Evolutionary conservation across 2,888 invertebrate genomes (phyloP).

Genomic region (Syritta pipiens): DNA sequence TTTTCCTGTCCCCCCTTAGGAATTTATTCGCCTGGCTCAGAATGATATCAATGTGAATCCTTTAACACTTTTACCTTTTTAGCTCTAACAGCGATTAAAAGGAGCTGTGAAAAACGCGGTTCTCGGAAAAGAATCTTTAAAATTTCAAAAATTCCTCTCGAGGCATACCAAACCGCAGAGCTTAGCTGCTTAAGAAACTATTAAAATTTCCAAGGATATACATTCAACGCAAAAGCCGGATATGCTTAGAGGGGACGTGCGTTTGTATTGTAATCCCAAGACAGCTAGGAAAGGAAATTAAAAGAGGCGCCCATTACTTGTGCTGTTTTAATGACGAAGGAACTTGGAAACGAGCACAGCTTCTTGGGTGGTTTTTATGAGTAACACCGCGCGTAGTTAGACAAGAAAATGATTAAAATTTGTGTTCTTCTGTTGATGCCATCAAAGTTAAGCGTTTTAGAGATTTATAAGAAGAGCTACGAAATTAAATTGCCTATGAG

Average conservation of each 20-base stretch:
- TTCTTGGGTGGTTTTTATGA: constrained; percentile 30
- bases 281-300: constrained; percentile 38
- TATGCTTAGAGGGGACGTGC: background rate
- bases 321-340: constrained; percentile 25
- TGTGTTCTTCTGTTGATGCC: constrained; percentile 27
- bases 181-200: constrained; percentile 46
- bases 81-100: background rate
- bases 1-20: background rate
- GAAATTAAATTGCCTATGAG: constrained; percentile 34
- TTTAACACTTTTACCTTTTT: constrained; percentile 31
- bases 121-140: constrained; percentile 6
- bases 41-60: constrained; percentile 24
- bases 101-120: background rate
- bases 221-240: constrained; percentile 1
- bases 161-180: constrained; percentile 25
- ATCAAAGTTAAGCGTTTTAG: constrained; percentile 39
- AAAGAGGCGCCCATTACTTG: constrained; percentile 22
- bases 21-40: constrained; percentile 36
- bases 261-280: constrained; percentile 25
- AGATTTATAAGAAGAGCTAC: constrained; percentile 17
- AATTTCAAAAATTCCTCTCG: constrained; percentile 6
- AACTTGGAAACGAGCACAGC: too few species aligned
- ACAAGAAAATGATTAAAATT: constrained; percentile 36
- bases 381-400: background rate
- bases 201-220: constrained; percentile 38